Percentiles rank a stretch among this genome's conserved stretches.
phyloP scores from a whole-genome alignment of 2,113 vertebrate species.

The Sakesphorus luctuosus region DNA sequence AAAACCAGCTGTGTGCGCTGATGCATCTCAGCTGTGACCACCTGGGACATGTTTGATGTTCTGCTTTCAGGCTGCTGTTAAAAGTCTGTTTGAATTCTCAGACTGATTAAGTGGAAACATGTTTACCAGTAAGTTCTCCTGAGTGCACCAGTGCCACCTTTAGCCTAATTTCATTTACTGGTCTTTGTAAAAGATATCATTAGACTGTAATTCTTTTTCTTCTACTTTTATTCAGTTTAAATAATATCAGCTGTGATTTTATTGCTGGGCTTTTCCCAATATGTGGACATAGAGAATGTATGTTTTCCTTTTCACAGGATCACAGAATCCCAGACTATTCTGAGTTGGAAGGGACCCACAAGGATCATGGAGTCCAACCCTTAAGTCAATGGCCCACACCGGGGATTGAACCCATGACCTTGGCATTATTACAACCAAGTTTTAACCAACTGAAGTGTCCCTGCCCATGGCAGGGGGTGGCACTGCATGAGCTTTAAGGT shows the following conservation, averaged over 20 bases:
- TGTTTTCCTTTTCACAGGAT: neutral
- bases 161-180: neutral
- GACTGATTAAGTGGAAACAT: neutral
- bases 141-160: neutral
- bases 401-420: too few species aligned
- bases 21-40: neutral
- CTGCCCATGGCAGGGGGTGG: too few species aligned
- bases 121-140: neutral
- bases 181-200: neutral
- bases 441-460: too few species aligned
- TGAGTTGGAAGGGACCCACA: too few species aligned
- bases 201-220: neutral
- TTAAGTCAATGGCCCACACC: too few species aligned
- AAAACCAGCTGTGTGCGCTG: neutral
- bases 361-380: too few species aligned
- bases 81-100: neutral
- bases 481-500: too few species aligned
- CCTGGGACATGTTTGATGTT: neutral
- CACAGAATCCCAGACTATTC: too few species aligned
- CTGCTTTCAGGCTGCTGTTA: neutral
- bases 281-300: rapidly evolving
- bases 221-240: neutral
- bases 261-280: neutral
- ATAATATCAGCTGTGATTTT: neutral
- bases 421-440: too few species aligned